phyloP scores from a whole-genome alignment of 1,140 invertebrate species.

The Drosophila carrolli region DNA sequence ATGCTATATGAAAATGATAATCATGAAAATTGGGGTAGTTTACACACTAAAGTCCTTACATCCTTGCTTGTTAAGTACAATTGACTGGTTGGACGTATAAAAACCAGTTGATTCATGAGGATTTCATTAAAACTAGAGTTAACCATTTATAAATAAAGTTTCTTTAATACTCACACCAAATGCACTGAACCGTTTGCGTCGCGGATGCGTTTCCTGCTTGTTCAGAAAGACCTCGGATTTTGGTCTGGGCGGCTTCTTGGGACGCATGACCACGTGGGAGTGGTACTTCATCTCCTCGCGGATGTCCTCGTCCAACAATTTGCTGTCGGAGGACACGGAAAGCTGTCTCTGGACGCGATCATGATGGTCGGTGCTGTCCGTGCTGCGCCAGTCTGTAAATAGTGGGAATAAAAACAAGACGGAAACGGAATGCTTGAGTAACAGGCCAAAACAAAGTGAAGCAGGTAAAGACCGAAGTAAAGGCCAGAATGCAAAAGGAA shows the following conservation, averaged over 20 bases:
- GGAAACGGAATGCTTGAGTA: conserved; percentile 38
- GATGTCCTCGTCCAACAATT: conserved; percentile 93
- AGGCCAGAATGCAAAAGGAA: conserved; percentile 34
- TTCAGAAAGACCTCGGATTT: conserved; percentile 95
- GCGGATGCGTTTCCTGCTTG: conserved; percentile 86
- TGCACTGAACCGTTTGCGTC: conserved; percentile 94
- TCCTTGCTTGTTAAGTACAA: neutral
- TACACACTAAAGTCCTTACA: neutral
- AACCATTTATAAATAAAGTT: too few species aligned
- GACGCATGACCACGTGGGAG: conserved; percentile 93
- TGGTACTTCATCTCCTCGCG: conserved; percentile 88
- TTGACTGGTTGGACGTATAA: neutral
- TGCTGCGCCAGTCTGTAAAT: conserved; percentile 90
- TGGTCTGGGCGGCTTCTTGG: conserved; percentile 93
- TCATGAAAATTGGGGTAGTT: neutral
- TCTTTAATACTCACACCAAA: conserved; percentile 91
- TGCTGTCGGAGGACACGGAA: conserved; percentile 95
- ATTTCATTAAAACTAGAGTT: too few species aligned
- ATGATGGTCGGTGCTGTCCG: conserved; percentile 88
- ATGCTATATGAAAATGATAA: conserved; percentile 40
- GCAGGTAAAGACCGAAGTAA: conserved; percentile 3
- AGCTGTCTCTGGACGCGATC: conserved; percentile 93
- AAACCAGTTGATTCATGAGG: neutral
- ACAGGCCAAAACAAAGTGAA: conserved; percentile 17
- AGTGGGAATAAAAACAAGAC: conserved; percentile 31